Evolutionary conservation across 2,888 invertebrate species (phyloP), one percentile per base, ranked within the genome.

Genomic region (Eupsilia transversa): DNA sequence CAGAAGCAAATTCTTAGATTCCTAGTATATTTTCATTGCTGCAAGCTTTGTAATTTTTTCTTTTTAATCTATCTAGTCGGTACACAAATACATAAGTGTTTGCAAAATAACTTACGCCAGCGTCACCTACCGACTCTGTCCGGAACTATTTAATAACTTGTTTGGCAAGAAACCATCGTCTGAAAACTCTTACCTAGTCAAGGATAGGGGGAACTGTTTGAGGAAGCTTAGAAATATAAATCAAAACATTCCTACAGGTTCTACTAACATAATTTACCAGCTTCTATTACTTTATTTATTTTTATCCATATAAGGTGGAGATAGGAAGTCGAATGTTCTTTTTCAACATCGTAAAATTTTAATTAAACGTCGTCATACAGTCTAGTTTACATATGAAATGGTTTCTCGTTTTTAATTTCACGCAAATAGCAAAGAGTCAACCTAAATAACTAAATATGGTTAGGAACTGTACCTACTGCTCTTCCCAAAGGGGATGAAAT

Each of bases 121-220:
- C 60, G 84, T 0, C 80, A 80, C 69, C 81, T 81, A 57, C 23
- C 17, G 56, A 57, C 7, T 30, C 0, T 17, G 1, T 23, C 7
- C 17, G 12, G 23, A 64, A 81, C 76, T 64, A 52, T 56, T 35
- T 14, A 43, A 35, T 23, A 27, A 49, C 43, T n/a, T 60, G 66
- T 17, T 41, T 52, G n/a, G 12, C 30, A 4, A 35, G 54, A 56
- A 38, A 17, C 56, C 35, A 68, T 64, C 7, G 23, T 57, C 9
- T n/a, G 27, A 35, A 41, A 54, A 46, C 17, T n/a, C 14, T 27
- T n/a, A 43, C 33, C 5, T 1, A 30, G 5, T 56, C 0, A 23
- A 30, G 17, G 20, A 57, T 46, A 84, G 85, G 23, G 54, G 81
- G 81, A 49, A 56, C 56, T 81, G 1, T 80, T 74, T 56, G 9